Percentiles rank a stretch among this genome's conserved stretches.
Evolutionary conservation across 2,888 invertebrate genomes (phyloP).

Genomic region (Dendrolimus houi): DNA sequence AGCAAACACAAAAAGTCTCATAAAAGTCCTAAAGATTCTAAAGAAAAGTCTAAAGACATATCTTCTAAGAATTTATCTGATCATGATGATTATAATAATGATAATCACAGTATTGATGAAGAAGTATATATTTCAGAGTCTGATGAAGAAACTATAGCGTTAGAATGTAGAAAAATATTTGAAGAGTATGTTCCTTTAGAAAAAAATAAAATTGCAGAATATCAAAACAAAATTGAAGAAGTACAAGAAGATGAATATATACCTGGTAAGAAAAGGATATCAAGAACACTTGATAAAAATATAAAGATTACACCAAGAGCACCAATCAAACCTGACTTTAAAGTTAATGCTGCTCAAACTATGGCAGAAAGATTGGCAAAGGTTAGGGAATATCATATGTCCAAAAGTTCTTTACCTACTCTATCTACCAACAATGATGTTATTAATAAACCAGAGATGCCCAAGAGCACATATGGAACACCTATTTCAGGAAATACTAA

Average conservation of each 20-base stretch:
- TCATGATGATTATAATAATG: conserved; percentile 26
- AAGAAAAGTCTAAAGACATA: conserved; percentile 27
- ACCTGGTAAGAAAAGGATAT: conserved; percentile 81
- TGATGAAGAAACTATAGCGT: conserved; percentile 83
- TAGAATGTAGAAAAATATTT: conserved; percentile 91
- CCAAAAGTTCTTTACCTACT: conserved; percentile 28
- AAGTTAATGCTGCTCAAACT: conserved; percentile 73
- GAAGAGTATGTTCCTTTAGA: conserved; percentile 82
- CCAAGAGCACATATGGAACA: conserved; percentile 39
- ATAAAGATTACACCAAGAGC: conserved; percentile 43
- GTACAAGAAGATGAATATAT: conserved; percentile 54
- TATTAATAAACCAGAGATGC: conserved; percentile 36
- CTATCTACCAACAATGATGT: conserved; percentile 27
- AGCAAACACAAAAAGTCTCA: conserved; percentile 29
- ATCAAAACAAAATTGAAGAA: conserved; percentile 25
- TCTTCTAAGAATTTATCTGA: conserved; percentile 31
- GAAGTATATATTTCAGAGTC: conserved; percentile 64
- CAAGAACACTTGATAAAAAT: conserved; percentile 79
- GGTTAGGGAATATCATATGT: conserved; percentile 64
- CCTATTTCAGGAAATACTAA: conserved; percentile 38
- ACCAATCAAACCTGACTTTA: conserved; percentile 68
- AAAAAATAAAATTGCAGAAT: conserved; percentile 37
- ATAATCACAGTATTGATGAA: conserved; percentile 24
- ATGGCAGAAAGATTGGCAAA: conserved; percentile 67
- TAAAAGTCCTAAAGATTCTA: conserved; percentile 38